These are phyloP conservation scores for Sceloporus tristichus DNA, from an alignment of 2,113 vertebrate species.

Conservation along the genomic window DNA sequence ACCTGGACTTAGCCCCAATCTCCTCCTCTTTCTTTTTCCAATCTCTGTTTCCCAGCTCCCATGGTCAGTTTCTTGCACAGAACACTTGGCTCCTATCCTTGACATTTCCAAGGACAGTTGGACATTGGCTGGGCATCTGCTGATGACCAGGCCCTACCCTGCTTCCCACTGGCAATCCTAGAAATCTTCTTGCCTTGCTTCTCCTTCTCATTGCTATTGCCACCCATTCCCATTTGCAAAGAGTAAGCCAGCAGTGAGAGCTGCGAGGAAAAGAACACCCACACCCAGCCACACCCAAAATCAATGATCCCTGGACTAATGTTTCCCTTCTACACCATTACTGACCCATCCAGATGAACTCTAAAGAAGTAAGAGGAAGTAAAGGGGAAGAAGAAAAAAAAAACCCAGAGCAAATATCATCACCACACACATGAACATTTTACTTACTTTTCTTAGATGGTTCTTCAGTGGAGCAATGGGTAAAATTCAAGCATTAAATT, in stretches of 20 bases:
- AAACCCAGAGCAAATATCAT: not conserved
- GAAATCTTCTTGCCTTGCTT: not conserved
- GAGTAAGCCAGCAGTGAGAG: not conserved
- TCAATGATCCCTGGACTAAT: not conserved
- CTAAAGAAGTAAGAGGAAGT: not conserved
- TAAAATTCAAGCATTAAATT: slow-evolving; percentile 7
- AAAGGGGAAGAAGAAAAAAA: not conserved
- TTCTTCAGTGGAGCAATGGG: slow-evolving; percentile 7
- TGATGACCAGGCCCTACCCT: not conserved
- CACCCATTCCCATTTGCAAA: not conserved
- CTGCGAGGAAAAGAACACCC: not conserved
- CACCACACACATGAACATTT: not conserved
- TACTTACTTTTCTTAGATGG: slow-evolving; percentile 22
- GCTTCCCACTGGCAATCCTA: not conserved
- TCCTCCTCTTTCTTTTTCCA: too few species aligned
- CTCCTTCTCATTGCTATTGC: not conserved
- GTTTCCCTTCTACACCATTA: not conserved
- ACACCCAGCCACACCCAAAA: not conserved
- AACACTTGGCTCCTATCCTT: not conserved
- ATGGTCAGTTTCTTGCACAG: not conserved
- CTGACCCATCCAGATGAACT: not conserved
- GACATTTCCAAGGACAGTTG: not conserved
- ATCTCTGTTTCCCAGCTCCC: not conserved
- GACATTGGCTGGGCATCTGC: not conserved
- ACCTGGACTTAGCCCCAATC: too few species aligned